These are phyloP conservation scores for Choreutis nemorana DNA, from an alignment of 2,888 invertebrate species.

Conservation along the genomic window DNA sequence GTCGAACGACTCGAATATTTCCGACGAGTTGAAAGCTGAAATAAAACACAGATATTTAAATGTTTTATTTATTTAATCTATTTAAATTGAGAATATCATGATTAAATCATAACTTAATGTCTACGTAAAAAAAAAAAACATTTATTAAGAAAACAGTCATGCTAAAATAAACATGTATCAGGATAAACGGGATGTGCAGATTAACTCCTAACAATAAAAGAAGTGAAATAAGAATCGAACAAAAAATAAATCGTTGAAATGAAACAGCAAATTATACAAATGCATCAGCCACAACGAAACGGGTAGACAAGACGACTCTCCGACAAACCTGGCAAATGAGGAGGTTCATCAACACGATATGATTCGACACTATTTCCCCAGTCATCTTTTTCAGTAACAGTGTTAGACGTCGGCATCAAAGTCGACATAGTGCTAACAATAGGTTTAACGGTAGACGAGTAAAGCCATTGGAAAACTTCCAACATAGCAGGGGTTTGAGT, in stretches of 20 bases:
- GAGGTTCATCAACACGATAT: constrained; percentile 62
- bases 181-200: neutral
- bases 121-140: constrained; percentile 3
- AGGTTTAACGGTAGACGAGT: constrained; percentile 54
- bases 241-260: constrained; percentile 20
- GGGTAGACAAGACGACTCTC: constrained; percentile 47
- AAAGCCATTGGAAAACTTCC: constrained; percentile 61
- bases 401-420: constrained; percentile 31
- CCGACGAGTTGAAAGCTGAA: constrained; percentile 47
- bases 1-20: constrained; percentile 66
- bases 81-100: constrained; percentile 12
- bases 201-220: neutral
- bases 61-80: constrained; percentile 4
- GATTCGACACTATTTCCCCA: constrained; percentile 59
- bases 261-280: constrained; percentile 48
- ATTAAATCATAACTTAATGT: constrained; percentile 6
- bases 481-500: constrained; percentile 59
- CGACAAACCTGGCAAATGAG: constrained; percentile 63
- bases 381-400: constrained; percentile 47
- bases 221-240: neutral
- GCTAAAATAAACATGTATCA: neutral
- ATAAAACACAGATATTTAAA: constrained; percentile 7
- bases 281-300: constrained; percentile 43
- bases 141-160: constrained; percentile 1
- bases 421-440: constrained; percentile 47